These are phyloP conservation scores for Spatulosminthurus flaviceps DNA, from an alignment of 2,888 invertebrate species.

Conservation along the genomic window DNA sequence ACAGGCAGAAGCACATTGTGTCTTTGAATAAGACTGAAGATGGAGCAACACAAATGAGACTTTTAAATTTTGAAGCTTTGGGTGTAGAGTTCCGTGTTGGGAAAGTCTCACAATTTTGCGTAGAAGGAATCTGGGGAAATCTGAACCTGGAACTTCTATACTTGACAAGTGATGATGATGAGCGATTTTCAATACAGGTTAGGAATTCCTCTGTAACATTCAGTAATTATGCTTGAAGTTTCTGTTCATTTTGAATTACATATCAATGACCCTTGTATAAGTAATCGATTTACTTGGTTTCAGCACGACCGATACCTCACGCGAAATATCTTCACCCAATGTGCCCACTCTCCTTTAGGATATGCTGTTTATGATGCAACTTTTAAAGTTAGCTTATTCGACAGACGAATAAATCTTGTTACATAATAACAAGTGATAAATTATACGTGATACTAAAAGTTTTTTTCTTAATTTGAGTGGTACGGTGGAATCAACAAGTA, in stretches of 20 bases:
- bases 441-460: not conserved
- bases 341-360: slow-evolving; percentile 59
- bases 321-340: slow-evolving; percentile 61
- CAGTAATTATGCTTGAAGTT: not conserved
- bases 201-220: not conserved
- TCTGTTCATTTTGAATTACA: no score
- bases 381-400: slow-evolving; percentile 53
- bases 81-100: slow-evolving; percentile 60
- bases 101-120: slow-evolving; percentile 56
- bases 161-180: slow-evolving; percentile 69
- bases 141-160: slow-evolving; percentile 68
- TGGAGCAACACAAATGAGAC: slow-evolving; percentile 49
- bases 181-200: slow-evolving; percentile 68
- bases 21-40: slow-evolving; percentile 51
- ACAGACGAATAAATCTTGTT: slow-evolving; percentile 20
- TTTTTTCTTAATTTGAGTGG: no score
- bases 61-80: slow-evolving; percentile 56
- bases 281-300: not conserved
- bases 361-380: slow-evolving; percentile 61
- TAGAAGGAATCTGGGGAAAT: slow-evolving; percentile 67
- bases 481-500: no score
- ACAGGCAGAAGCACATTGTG: slow-evolving; percentile 47
- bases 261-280: no score
- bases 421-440: not conserved
- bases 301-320: slow-evolving; percentile 60